These are phyloP conservation scores for Quadriops clusia DNA, from an alignment of 2,888 invertebrate species.

Conservation along the genomic window DNA sequence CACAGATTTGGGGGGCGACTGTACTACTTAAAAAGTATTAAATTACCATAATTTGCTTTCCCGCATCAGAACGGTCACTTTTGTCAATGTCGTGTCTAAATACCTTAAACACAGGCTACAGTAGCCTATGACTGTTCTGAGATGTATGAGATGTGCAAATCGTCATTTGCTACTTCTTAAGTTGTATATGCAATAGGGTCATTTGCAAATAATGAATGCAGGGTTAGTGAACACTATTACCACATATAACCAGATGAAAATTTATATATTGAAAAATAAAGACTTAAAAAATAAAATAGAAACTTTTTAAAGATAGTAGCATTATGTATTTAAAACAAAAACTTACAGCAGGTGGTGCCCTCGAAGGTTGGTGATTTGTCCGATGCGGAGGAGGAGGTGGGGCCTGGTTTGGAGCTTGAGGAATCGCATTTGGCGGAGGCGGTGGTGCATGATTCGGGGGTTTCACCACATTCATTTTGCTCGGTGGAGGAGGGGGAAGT, in stretches of 20 bases:
- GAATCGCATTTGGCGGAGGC: constrained; percentile 26
- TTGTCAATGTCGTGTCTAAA: no score
- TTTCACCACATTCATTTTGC: constrained; percentile 8
- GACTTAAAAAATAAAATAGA: background rate
- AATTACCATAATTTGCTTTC: no score
- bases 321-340: constrained; percentile 2
- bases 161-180: no score
- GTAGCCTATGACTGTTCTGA: no score
- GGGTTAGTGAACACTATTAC: no score
- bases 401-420: constrained; percentile 25
- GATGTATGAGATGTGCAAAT: no score
- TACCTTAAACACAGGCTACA: no score
- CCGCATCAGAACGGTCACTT: no score
- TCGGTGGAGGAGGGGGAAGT: constrained; percentile 24
- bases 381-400: constrained; percentile 20
- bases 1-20: no score
- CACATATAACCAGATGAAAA: constrained; percentile 7
- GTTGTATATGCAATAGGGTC: no score
- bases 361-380: constrained; percentile 5
- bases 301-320: background rate
- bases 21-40: no score
- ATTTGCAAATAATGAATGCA: no score
- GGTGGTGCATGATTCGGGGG: constrained; percentile 21
- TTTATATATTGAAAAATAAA: constrained; percentile 1
- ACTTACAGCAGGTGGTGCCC: constrained; percentile 10